A percentile compares a stretch with the other conserved stretches of the same genome.
Evolutionary conservation across 30 jellyfish, hydroid and myxozoan species (phyloP).

Genomic region (Aurelia aurita complex sp. Pacific): DNA sequence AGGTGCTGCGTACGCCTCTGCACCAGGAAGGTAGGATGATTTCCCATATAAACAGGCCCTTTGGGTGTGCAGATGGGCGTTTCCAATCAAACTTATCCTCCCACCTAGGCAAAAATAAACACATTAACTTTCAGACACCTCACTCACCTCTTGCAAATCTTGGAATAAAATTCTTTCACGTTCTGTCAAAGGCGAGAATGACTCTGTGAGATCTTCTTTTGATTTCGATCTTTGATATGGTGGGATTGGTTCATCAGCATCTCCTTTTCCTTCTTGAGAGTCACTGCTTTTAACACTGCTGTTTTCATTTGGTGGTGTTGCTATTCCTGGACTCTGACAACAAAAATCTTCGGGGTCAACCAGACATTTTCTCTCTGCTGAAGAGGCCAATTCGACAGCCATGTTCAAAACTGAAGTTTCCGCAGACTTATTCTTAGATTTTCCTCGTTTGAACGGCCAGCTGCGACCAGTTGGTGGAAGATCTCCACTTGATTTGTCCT

Average conservation of each 20-base stretch:
- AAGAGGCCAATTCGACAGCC: background rate
- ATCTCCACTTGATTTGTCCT: conserved; percentile 33
- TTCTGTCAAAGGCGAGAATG: conserved; percentile 43
- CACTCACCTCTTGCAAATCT: conserved; percentile 56
- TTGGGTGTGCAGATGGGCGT: background rate
- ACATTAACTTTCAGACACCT: background rate
- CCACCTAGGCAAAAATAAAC: background rate
- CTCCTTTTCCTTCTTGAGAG: conserved; percentile 48
- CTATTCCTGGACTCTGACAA: background rate
- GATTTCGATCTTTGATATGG: conserved; percentile 16
- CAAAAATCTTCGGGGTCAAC: conserved; percentile 22
- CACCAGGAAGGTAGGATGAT: too few species aligned
- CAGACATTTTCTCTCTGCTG: conserved; percentile 24
- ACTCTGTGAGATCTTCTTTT: conserved; percentile 35
- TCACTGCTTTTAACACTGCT: conserved; percentile 24
- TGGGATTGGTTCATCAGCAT: conserved; percentile 2
- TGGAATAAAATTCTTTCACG: conserved; percentile 45
- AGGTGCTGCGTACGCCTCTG: too few species aligned
- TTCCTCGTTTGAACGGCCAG: conserved; percentile 67
- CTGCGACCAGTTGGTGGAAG: conserved; percentile 75
- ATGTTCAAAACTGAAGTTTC: conserved; percentile 22
- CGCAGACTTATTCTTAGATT: conserved; percentile 34
- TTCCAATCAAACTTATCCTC: too few species aligned
- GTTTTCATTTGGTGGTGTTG: conserved; percentile 20
- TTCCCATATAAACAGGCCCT: too few species aligned